Conservation (phyloP, 2,888 invertebrate genomes). For the Schizaphis graminum region DNA sequence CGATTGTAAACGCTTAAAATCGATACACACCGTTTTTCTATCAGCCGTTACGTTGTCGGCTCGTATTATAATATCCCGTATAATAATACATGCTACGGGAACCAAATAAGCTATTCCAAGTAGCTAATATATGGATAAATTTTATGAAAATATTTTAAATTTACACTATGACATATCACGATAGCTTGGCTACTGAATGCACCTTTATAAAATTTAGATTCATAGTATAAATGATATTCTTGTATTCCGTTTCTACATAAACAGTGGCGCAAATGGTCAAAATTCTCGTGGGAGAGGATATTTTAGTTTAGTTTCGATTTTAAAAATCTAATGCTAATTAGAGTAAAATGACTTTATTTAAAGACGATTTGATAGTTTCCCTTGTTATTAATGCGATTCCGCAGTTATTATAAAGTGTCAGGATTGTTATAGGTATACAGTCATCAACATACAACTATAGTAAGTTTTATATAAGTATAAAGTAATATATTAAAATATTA, state of each 20-base stretch:
- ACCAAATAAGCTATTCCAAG: not conserved
- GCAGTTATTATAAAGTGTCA: not conserved
- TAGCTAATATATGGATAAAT: not conserved
- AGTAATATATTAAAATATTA: too few species aligned
- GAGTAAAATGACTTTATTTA: not conserved
- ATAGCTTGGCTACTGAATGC: too few species aligned
- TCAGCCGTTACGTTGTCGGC: not conserved
- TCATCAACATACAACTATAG: too few species aligned
- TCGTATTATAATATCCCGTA: not conserved
- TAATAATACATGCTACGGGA: not conserved
- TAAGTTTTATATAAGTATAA: too few species aligned
- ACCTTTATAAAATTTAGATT: not conserved
- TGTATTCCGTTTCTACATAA: not conserved
- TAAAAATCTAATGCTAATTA: not conserved
- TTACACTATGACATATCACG: too few species aligned
- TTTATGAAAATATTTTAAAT: not conserved
- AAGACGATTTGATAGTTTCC: not conserved
- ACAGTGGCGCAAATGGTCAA: not conserved
- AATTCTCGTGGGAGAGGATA: not conserved
- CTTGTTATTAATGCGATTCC: not conserved
- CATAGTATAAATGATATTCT: not conserved
- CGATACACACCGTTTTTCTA: not conserved
- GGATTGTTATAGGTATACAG: too few species aligned
- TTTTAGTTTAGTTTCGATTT: not conserved
- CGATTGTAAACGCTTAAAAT: not conserved